Percentiles rank a stretch among this genome's conserved stretches.
Conservation (phyloP, 2,888 invertebrate genomes). For the Leptinotarsa rubiginosa region DNA sequence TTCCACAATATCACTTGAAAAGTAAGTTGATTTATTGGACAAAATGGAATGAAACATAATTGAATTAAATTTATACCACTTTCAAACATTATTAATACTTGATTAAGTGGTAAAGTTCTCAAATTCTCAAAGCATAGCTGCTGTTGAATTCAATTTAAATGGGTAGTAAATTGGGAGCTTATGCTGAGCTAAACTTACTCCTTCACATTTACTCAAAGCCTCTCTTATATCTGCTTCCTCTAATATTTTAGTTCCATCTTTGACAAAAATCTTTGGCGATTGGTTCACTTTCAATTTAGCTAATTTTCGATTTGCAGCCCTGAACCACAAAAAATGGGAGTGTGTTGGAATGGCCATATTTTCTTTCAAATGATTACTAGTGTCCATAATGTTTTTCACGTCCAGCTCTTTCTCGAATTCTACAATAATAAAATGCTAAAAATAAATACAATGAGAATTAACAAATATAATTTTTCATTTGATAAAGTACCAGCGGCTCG, state of each 20-base stretch:
- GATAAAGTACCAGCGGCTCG: constrained; percentile 60
- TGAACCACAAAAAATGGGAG: constrained; percentile 82
- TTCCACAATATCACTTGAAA: too few relatives aligned
- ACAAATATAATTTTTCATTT: constrained; percentile 8
- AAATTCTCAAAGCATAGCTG: too few relatives aligned
- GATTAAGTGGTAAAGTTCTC: too few relatives aligned
- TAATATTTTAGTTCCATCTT: constrained; percentile 68
- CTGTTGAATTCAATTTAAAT: too few relatives aligned
- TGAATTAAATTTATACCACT: too few relatives aligned
- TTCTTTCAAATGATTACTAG: constrained; percentile 72
- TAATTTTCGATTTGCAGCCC: constrained; percentile 57
- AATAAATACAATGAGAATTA: constrained; percentile 35
- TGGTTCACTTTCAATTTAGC: constrained; percentile 56
- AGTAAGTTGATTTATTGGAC: too few relatives aligned
- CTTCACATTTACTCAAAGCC: constrained; percentile 67
- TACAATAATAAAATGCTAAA: constrained; percentile 80
- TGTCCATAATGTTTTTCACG: constrained; percentile 70
- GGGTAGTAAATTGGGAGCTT: neutral
- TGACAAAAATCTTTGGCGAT: constrained; percentile 53
- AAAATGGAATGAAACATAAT: too few relatives aligned
- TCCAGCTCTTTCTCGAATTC: constrained; percentile 74
- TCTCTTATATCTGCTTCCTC: constrained; percentile 67
- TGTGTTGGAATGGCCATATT: constrained; percentile 73
- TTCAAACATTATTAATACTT: too few relatives aligned
- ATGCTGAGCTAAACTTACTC: constrained; percentile 58